A percentile compares a stretch with the other conserved stretches of the same genome.
Evolutionary conservation across 2,888 invertebrate genomes (phyloP).

Genomic region (Anarsia innoxiella): DNA sequence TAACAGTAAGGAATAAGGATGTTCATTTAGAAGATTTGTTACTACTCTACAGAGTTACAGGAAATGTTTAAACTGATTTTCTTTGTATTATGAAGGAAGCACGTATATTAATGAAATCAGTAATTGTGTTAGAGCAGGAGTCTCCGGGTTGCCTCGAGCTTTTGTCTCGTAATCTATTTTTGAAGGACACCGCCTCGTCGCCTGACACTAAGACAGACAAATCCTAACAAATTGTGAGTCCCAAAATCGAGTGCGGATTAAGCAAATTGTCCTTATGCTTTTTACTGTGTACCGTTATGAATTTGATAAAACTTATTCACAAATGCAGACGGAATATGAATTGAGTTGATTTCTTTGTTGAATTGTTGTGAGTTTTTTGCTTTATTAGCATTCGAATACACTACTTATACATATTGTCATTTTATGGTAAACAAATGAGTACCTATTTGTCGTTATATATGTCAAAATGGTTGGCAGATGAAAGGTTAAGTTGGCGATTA

Average conservation of each 20-base stretch:
- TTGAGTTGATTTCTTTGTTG: too few species aligned
- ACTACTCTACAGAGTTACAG: not conserved
- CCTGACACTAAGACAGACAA: constrained; percentile 43
- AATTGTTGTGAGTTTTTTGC: too few species aligned
- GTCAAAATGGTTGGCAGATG: too few species aligned
- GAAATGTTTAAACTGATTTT: constrained; percentile 10
- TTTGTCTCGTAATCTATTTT: constrained; percentile 53
- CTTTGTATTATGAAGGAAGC: too few species aligned
- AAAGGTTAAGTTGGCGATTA: too few species aligned
- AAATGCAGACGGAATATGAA: too few species aligned
- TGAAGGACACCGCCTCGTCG: too few species aligned
- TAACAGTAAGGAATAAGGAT: constrained; percentile 7
- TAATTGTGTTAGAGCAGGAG: constrained; percentile 10
- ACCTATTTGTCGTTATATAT: too few species aligned
- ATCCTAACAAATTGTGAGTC: constrained; percentile 50
- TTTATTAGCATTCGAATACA: too few species aligned
- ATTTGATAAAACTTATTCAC: too few species aligned
- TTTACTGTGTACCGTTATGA: not conserved
- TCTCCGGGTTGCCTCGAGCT: constrained; percentile 12
- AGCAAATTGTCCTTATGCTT: constrained; percentile 17
- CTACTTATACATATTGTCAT: too few species aligned
- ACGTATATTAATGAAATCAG: constrained; percentile 7
- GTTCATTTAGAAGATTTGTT: constrained; percentile 11
- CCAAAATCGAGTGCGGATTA: constrained; percentile 57
- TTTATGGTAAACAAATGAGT: too few species aligned